Evolutionary conservation across 2,888 invertebrate genomes (phyloP).

Genomic region (Harmothoe impar): DNA sequence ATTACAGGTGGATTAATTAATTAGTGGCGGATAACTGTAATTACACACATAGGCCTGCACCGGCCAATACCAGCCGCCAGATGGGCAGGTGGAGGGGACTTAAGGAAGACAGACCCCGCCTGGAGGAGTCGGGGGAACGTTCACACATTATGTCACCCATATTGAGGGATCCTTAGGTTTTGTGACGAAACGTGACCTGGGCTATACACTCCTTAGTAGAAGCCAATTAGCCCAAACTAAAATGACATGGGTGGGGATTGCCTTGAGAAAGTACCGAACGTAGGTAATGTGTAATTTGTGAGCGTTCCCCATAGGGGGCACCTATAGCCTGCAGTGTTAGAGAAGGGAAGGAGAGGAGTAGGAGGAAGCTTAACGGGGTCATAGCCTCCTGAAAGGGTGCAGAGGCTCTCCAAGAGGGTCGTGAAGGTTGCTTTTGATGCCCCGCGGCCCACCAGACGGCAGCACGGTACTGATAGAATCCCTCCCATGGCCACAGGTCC

Average conservation of each 20-base stretch:
- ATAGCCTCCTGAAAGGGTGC: neutral
- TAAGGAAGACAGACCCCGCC: neutral
- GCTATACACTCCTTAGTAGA: too few species aligned
- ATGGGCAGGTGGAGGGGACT: neutral
- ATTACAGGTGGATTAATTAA: conserved; percentile 39
- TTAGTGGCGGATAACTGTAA: conserved; percentile 4
- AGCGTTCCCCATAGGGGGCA: too few species aligned
- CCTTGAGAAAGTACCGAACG: too few species aligned
- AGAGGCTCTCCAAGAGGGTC: neutral
- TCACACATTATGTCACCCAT: too few species aligned
- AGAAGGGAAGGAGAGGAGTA: too few species aligned
- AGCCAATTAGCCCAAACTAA: too few species aligned
- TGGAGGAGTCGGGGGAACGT: neutral
- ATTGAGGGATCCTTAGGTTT: too few species aligned
- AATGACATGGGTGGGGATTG: too few species aligned
- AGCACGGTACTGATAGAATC: neutral
- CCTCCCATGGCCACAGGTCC: neutral
- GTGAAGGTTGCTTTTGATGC: conserved; percentile 11
- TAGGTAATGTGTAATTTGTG: too few species aligned
- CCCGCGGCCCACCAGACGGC: neutral
- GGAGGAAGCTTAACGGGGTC: neutral
- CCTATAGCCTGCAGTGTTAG: too few species aligned
- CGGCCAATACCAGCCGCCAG: neutral
- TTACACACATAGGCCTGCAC: neutral
- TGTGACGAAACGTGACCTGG: too few species aligned